Base-by-base conservation (phyloP, 2,113 vertebrate genomes). In the Cricetomys ansorgei region DNA sequence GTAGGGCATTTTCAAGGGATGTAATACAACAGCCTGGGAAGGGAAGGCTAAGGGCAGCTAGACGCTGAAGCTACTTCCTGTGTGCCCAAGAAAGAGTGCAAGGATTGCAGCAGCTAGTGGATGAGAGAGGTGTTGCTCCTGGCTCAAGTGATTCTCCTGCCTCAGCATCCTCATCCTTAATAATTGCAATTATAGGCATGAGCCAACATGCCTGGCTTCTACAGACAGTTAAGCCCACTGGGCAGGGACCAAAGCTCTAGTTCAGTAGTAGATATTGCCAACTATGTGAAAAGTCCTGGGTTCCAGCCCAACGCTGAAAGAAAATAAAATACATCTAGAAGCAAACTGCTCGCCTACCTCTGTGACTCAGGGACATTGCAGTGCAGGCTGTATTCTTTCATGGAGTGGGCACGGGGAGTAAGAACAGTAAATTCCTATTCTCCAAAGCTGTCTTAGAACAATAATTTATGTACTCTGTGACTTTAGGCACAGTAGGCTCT, bases 361-460 rank as follows among this genome's bases (percentile, higher is more conserved):
- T 96, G 86, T 77, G 3, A 27, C 16, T 16, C 83, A 53, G 65
- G 37, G n/a, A 48, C 21, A 7, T 62, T 94, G 89, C 69, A 75
- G 64, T 15, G 81, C 6, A 9, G 37, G 25, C 40, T 31, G 5
- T 79, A 72, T 21, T 53, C 43, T 40, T 93, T 64, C 57, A 25
- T 37, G 91, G 69, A 43, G 23, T 57, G 27, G 92, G n/a, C 11
- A 57, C 57, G 43, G 23, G 45, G 21, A 31, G 48, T 69, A 16
- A 72, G 81, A 81, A 88, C 94, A n/a, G 76, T 13, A 70, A 79
- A 84, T 89, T 65, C 55, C 21, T 55, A 7, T 12, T 89, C 83
- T 95, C 92, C 64, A 70, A 89, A 64, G 73, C 80, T 75, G 43
- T 34, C 90, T 94, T 91, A 91, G 75, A 85, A 88, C 15, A 64